A percentile compares a stretch with the other conserved stretches of the same genome.
Conservation (phyloP, 2,113 vertebrate genomes). For the Eonycteris spelaea region DNA sequence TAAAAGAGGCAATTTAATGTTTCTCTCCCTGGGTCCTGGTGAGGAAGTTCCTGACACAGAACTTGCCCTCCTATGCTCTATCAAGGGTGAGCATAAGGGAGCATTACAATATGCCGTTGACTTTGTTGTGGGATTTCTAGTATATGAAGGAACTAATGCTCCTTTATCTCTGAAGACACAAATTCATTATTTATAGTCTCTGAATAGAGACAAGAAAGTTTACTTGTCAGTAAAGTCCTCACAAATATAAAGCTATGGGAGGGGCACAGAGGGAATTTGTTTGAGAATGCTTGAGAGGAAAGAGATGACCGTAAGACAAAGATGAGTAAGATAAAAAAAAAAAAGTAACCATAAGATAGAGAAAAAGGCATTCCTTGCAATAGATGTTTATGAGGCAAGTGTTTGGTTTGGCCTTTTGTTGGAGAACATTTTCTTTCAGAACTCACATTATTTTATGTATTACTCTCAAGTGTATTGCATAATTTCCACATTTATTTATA, state of each 20-base stretch:
- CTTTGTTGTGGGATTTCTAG: neutral
- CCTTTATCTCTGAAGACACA: neutral
- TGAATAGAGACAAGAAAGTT: neutral
- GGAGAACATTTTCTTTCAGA: slow-evolving; percentile 14
- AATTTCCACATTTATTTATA: slow-evolving; percentile 8
- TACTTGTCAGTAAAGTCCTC: neutral
- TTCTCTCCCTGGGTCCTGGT: neutral
- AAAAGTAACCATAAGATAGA: neutral
- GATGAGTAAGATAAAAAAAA: neutral
- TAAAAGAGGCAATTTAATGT: neutral
- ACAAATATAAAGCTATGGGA: neutral
- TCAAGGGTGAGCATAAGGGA: neutral
- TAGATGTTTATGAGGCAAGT: neutral
- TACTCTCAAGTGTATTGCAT: neutral
- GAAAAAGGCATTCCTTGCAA: neutral
- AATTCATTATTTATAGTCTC: slow-evolving; percentile 33
- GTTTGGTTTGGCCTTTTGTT: neutral
- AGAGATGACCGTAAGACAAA: neutral
- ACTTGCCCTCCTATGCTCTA: neutral
- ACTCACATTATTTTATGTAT: neutral
- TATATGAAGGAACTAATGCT: neutral
- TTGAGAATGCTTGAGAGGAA: neutral
- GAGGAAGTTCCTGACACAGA: neutral
- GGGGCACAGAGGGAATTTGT: neutral
- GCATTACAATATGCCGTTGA: neutral